Evolutionary conservation across 2,888 invertebrate genomes (phyloP).

Genomic region (Philereme transversata): DNA sequence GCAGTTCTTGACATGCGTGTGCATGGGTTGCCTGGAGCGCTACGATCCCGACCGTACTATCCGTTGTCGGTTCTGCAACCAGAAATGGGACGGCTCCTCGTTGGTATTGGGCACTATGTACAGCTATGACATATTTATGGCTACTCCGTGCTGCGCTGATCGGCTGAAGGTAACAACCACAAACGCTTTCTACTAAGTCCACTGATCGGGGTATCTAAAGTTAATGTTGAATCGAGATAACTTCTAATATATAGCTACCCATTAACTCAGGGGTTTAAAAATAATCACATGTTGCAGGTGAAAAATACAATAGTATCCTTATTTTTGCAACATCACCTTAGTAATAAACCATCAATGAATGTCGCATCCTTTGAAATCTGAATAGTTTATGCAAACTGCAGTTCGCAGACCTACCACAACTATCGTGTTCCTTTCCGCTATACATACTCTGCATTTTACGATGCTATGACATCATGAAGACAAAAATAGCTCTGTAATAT

Average conservation of each 20-base stretch:
- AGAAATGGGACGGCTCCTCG: slow-evolving; percentile 96
- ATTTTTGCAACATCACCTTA: slow-evolving; percentile 7
- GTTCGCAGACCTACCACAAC: slow-evolving; percentile 21
- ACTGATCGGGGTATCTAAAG: no score
- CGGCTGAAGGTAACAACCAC: slow-evolving; percentile 89
- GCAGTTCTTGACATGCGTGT: slow-evolving; percentile 96
- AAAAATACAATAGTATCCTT: neutral
- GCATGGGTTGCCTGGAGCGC: slow-evolving; percentile 96
- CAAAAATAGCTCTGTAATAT: slow-evolving; percentile 19
- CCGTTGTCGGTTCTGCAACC: slow-evolving; percentile 92
- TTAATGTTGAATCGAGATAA: no score
- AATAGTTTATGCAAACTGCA: slow-evolving; percentile 16
- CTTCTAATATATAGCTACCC: no score
- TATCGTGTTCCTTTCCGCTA: slow-evolving; percentile 19
- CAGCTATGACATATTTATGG: slow-evolving; percentile 98
- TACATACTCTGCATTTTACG: slow-evolving; percentile 27
- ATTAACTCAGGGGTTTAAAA: no score
- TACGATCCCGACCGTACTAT: slow-evolving; percentile 89
- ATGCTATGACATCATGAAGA: slow-evolving; percentile 26
- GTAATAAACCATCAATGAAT: neutral
- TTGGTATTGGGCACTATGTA: slow-evolving; percentile 98
- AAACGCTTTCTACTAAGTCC: no score
- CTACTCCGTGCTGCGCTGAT: slow-evolving; percentile 97
- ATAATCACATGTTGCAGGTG: no score
- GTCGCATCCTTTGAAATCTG: slow-evolving; percentile 6